phyloP scores from a whole-genome alignment of 2,888 invertebrate species.

The Brenthis hecate region DNA sequence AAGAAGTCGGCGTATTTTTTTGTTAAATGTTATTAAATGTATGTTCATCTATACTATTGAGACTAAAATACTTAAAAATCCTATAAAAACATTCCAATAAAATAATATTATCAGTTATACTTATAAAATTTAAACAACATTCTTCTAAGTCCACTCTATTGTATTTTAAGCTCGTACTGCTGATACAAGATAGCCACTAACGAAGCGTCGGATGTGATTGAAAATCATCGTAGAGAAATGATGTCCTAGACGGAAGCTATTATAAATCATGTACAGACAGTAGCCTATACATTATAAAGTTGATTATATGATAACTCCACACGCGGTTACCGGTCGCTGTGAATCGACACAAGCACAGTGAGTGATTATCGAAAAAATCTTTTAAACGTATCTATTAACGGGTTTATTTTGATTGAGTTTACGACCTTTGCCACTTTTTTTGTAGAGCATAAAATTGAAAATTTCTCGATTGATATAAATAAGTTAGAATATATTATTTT shows the following conservation, averaged over 20 bases:
- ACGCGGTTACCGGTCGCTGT: conserved; percentile 37
- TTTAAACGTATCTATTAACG: conserved; percentile 58
- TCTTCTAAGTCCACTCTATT: neutral
- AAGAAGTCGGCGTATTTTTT: too few relatives aligned
- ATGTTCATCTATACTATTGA: too few relatives aligned
- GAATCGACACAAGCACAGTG: conserved; percentile 24
- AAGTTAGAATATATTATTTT: neutral
- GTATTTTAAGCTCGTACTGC: conserved; percentile 25
- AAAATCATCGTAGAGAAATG: conserved; percentile 79
- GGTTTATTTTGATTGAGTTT: conserved; percentile 57
- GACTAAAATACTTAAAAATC: too few relatives aligned
- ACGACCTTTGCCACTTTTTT: conserved; percentile 27
- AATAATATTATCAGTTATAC: too few relatives aligned
- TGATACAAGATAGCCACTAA: conserved; percentile 74
- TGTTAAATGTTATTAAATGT: too few relatives aligned
- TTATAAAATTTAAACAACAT: neutral
- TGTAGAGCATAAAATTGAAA: neutral
- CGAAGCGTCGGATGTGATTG: conserved; percentile 81
- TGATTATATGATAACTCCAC: conserved; percentile 77
- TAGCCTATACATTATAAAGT: conserved; percentile 79
- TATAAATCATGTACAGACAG: conserved; percentile 78
- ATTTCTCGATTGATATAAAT: neutral
- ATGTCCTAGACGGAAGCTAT: conserved; percentile 80
- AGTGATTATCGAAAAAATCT: conserved; percentile 65
- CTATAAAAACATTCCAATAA: too few relatives aligned